Percentiles rank a stretch among this genome's conserved stretches.
phyloP scores from a whole-genome alignment of 2,888 invertebrate genomes.

The Sarcophaga caerulescens region DNA sequence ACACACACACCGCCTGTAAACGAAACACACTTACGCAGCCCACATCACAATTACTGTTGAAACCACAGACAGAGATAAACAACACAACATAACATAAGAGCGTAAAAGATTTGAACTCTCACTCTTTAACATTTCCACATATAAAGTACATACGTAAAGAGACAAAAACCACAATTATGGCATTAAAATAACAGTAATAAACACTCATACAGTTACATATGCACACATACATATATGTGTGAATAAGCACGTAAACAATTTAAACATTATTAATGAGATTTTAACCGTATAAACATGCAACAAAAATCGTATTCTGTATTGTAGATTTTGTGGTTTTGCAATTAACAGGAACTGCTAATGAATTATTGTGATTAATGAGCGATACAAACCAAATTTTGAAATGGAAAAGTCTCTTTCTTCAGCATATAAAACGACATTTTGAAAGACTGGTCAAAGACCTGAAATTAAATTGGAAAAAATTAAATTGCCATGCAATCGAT shows the following conservation, averaged over 20 bases:
- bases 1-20: neutral
- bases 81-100: neutral
- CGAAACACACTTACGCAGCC: neutral
- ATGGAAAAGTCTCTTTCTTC: neutral
- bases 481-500: too few species aligned
- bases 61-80: neutral
- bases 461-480: too few species aligned
- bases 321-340: conserved; percentile 45
- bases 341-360: conserved; percentile 10
- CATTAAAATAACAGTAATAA: neutral
- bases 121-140: neutral
- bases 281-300: conserved; percentile 23
- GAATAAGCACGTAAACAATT: neutral
- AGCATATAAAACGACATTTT: neutral
- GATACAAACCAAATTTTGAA: neutral
- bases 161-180: conserved; percentile 16
- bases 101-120: neutral
- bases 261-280: conserved; percentile 29
- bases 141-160: neutral
- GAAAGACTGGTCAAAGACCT: too few species aligned
- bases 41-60: neutral
- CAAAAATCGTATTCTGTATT: neutral
- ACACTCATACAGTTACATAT: neutral
- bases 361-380: conserved; percentile 1
- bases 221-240: neutral